Base-by-base conservation (phyloP, 2,888 invertebrate genomes). In the Ennomos erosarius region DNA sequence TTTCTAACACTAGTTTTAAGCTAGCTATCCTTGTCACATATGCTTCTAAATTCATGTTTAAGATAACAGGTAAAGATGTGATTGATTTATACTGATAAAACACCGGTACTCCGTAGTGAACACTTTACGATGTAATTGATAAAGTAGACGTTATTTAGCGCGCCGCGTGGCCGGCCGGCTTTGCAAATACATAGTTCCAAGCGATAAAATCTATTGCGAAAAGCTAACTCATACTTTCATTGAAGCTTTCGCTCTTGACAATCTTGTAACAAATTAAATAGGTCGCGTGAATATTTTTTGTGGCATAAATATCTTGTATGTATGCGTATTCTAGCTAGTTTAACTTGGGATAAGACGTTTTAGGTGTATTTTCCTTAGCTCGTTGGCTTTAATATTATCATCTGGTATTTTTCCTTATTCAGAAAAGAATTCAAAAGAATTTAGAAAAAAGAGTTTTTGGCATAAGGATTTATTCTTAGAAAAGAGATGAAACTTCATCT, bases 51-150 rank as follows among this genome's bases (percentile, higher is more conserved):
- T 70, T 75, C 76, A 69, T 74, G 79, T 76, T 81, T 76, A 81
- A 82, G 77, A 81, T 78, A 78, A 79, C 26, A 75, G 59, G 46
- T 55, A 73, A 67, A 68, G 74, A 37, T 69, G 68, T 68, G 85
- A 85, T 26, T 86, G 81, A 84, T 85, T 87, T 85, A 80, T 82
- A 79, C 65, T 76, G 87, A 87, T 86, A 85, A 76, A 69, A 61
- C 70, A 71, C 60, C 68, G 70, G 68, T 65, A 65, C 26, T 5
- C 26, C 26, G 60, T 67, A 67, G 26, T 50, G 54, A 68, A 70
- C 73, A 71, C 73, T 62, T 70, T 84, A 75, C 75, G 76, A 71
- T 70, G 81, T 85, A 85, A 85, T 84, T 83, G 86, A 81, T 84
- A 77, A 79, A 80, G 80, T 79, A 77, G 79, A 82, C 59, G 56